phyloP scores from a whole-genome alignment of 2,888 invertebrate genomes.

The Meteorus cinctellus region DNA sequence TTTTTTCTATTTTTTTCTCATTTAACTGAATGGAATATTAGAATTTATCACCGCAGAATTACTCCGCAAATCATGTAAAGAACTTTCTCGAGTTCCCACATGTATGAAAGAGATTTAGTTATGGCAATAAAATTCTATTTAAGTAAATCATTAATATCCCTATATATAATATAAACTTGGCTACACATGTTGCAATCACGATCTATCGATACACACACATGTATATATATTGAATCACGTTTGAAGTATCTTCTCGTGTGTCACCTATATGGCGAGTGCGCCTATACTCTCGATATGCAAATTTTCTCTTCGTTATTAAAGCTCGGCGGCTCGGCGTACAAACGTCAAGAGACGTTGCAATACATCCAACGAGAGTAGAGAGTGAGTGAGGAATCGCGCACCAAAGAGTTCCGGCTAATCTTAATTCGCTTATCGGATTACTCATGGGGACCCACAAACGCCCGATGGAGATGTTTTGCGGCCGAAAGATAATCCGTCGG shows the following conservation, averaged over 20 bases:
- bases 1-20: neutral
- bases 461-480: constrained; percentile 70
- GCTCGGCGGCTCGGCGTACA: neutral
- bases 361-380: constrained; percentile 8
- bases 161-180: neutral
- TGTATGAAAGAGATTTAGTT: constrained; percentile 1
- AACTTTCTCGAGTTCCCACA: constrained; percentile 42
- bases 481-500: constrained; percentile 68
- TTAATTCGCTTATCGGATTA: constrained; percentile 73
- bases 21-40: constrained; percentile 25
- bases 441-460: constrained; percentile 53
- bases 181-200: neutral
- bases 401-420: constrained; percentile 62
- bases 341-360: constrained; percentile 16
- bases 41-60: constrained; percentile 22
- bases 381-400: constrained; percentile 33
- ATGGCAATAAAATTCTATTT: constrained; percentile 19
- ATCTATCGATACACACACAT: neutral
- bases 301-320: constrained; percentile 25
- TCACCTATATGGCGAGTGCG: constrained; percentile 20
- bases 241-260: constrained; percentile 31
- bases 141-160: constrained; percentile 20
- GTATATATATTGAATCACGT: neutral
- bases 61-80: neutral
- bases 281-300: constrained; percentile 47